phyloP scores from a whole-genome alignment of 64 coral and sea anemone genomes.

The Actinia tenebrosa region DNA sequence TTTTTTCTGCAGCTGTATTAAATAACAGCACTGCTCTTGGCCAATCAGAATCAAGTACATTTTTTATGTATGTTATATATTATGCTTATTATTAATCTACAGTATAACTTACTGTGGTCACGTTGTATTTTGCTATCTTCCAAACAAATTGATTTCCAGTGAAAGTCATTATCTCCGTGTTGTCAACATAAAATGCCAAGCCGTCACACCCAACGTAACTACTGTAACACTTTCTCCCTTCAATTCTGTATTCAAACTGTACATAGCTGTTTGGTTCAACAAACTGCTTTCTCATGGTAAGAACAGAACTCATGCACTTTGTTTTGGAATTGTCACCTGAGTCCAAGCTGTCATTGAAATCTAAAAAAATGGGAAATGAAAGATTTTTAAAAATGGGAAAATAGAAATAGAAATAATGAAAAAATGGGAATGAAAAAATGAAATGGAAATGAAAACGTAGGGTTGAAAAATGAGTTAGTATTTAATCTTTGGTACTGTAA shows the following conservation, averaged over 20 bases:
- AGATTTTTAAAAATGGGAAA: too few species aligned
- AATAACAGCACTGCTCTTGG: too few species aligned
- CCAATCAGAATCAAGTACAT: too few species aligned
- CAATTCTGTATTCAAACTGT: constrained; percentile 33
- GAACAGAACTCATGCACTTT: constrained; percentile 39
- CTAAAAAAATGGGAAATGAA: constrained; percentile 1
- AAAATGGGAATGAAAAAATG: background rate
- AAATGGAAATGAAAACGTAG: too few species aligned
- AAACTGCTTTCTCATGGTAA: constrained; percentile 42
- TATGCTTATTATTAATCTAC: too few species aligned
- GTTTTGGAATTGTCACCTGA: constrained; percentile 44
- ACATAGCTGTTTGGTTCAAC: constrained; percentile 9
- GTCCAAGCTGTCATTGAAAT: constrained; percentile 27
- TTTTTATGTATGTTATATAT: too few species aligned
- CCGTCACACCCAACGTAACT: constrained; percentile 42
- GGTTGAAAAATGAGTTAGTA: too few species aligned
- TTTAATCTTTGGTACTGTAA: too few species aligned
- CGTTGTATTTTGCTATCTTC: constrained; percentile 1
- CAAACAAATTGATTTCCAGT: constrained; percentile 35
- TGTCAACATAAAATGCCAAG: constrained; percentile 39
- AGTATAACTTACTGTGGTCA: constrained; percentile 11
- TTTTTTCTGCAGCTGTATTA: too few species aligned
- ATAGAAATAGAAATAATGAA: background rate
- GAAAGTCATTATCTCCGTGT: constrained; percentile 9
- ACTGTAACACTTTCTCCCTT: constrained; percentile 29